A percentile compares a stretch with the other conserved stretches of the same genome.
Conservation (phyloP, 2,888 invertebrate genomes). For the Rutpela maculata region DNA sequence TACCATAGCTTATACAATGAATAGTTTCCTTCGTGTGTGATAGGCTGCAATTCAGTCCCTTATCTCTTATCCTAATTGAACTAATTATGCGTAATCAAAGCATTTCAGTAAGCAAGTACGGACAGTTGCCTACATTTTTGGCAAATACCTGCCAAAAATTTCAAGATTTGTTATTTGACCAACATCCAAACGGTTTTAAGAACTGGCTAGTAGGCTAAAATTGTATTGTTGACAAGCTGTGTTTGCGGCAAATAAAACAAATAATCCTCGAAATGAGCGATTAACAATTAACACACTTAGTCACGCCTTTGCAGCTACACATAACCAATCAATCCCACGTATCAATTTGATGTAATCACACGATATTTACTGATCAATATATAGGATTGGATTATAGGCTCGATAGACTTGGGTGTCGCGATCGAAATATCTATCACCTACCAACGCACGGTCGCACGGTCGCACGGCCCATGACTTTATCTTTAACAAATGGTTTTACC, state of each 20-base stretch:
- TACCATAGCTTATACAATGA: too few relatives aligned
- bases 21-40: too few relatives aligned
- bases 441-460: not conserved
- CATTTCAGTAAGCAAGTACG: too few relatives aligned
- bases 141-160: not conserved
- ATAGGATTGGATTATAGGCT: not conserved
- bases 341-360: slow-evolving; percentile 10
- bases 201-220: not conserved
- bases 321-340: slow-evolving; percentile 19
- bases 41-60: too few relatives aligned
- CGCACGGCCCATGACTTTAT: slow-evolving; percentile 14
- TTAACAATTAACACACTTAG: not conserved
- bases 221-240: not conserved
- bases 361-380: slow-evolving; percentile 1
- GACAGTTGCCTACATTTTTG: not conserved
- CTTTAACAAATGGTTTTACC: slow-evolving; percentile 44
- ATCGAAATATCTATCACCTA: not conserved
- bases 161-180: not conserved
- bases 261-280: not conserved
- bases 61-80: too few relatives aligned
- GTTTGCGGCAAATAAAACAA: not conserved
- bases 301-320: slow-evolving; percentile 26
- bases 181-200: not conserved
- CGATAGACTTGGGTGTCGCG: not conserved
- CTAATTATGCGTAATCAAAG: too few relatives aligned